phyloP scores from a whole-genome alignment of 1,140 invertebrate genomes.

The Zaprionus africanus region DNA sequence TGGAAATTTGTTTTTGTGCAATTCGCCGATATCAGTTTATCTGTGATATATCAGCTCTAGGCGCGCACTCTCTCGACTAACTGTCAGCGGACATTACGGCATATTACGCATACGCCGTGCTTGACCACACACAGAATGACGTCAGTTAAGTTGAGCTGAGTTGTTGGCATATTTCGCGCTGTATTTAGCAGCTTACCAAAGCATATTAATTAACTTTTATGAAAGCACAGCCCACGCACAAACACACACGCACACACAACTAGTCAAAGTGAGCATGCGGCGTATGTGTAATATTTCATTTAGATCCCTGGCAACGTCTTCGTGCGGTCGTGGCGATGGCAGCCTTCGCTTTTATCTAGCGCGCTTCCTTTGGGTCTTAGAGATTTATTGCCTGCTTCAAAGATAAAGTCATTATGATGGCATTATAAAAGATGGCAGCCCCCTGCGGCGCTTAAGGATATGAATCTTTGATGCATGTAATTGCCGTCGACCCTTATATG shows the following conservation, averaged over 20 bases:
- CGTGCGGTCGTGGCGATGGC: background rate
- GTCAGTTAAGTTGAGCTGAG: constrained; percentile 33
- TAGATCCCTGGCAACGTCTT: constrained; percentile 52
- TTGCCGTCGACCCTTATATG: constrained; percentile 56
- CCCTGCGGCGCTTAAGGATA: constrained; percentile 75
- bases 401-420: constrained; percentile 81
- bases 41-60: constrained; percentile 18
- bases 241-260: constrained; percentile 16
- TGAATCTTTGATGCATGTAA: constrained; percentile 82
- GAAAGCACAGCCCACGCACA: constrained; percentile 35
- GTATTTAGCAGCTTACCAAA: constrained; percentile 76
- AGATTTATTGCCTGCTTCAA: constrained; percentile 80
- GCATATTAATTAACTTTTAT: constrained; percentile 82
- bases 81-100: constrained; percentile 52
- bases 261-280: constrained; percentile 26
- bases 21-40: constrained; percentile 44
- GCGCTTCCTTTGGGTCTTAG: constrained; percentile 58
- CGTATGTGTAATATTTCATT: constrained; percentile 80
- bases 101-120: constrained; percentile 59
- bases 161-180: constrained; percentile 65
- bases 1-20: constrained; percentile 72
- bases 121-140: constrained; percentile 52
- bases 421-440: constrained; percentile 68
- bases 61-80: constrained; percentile 44
- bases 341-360: constrained; percentile 45